A percentile compares a stretch with the other conserved stretches of the same genome.
Conservation (phyloP, 1,140 invertebrate species). For the Monochamus saltuarius region DNA sequence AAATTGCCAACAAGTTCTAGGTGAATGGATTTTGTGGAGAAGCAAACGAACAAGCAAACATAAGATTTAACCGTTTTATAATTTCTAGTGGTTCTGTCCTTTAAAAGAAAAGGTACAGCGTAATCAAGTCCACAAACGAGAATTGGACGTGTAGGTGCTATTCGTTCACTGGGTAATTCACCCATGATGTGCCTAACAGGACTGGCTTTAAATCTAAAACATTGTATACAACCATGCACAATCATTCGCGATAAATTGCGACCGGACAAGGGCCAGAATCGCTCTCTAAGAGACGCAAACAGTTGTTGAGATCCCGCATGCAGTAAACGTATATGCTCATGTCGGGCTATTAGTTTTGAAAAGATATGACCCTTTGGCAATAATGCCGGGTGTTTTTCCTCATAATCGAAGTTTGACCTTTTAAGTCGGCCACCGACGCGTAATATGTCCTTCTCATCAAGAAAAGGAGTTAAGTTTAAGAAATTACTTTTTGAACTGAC, state of each 20-base stretch:
- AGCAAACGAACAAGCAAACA: slow-evolving; percentile 16
- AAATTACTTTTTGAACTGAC: slow-evolving; percentile 25
- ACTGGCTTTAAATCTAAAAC: slow-evolving; percentile 23
- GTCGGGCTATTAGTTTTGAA: slow-evolving; percentile 31
- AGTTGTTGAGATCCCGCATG: slow-evolving; percentile 38
- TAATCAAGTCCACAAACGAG: slow-evolving; percentile 43
- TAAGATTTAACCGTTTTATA: slow-evolving; percentile 14
- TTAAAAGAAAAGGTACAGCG: slow-evolving; percentile 41
- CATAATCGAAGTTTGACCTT: slow-evolving; percentile 33
- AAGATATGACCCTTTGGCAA: slow-evolving; percentile 32
- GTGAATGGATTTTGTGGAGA: slow-evolving; percentile 7
- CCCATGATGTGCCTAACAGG: slow-evolving; percentile 38
- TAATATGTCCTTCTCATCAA: slow-evolving; percentile 47
- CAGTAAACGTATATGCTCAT: slow-evolving; percentile 35
- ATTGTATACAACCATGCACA: slow-evolving; percentile 23
- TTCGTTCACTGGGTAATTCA: slow-evolving; percentile 39
- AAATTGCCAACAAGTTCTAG: slow-evolving; percentile 8
- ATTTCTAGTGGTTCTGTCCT: slow-evolving; percentile 26
- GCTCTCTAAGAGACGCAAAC: slow-evolving; percentile 24
- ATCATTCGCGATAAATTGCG: slow-evolving; percentile 23
- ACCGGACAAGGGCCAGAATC: slow-evolving; percentile 34
- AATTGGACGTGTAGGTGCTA: slow-evolving; percentile 40
- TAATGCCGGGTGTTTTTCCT: slow-evolving; percentile 42
- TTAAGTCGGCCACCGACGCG: slow-evolving; percentile 50
- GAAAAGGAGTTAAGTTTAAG: slow-evolving; percentile 43